Evolutionary conservation across 1,140 invertebrate genomes (phyloP).

Genomic region (Panagrolaimus sp.): DNA sequence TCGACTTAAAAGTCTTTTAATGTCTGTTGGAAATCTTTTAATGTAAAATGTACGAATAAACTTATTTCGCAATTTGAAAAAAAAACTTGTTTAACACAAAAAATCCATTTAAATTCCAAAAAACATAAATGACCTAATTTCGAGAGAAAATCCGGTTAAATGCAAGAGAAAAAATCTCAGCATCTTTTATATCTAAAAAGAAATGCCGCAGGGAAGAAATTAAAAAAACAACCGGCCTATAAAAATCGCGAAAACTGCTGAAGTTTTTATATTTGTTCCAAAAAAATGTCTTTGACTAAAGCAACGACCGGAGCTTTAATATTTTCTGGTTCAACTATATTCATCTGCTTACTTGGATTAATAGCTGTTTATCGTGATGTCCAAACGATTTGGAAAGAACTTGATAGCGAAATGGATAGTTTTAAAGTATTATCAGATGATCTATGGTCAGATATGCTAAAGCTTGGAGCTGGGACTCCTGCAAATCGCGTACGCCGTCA

Average conservation of each 20-base stretch:
- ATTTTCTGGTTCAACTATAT: slow-evolving; percentile 4
- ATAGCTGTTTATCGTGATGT: slow-evolving; percentile 19
- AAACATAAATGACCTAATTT: slow-evolving; percentile 7
- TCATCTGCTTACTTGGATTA: slow-evolving; percentile 16
- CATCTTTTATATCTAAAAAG: background rate
- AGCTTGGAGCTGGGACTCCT: slow-evolving; percentile 35
- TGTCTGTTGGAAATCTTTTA: background rate
- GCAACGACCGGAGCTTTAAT: slow-evolving; percentile 16
- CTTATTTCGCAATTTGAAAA: slow-evolving; percentile 4
- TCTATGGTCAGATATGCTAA: slow-evolving; percentile 44
- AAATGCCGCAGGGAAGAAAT: background rate
- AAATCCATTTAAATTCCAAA: background rate
- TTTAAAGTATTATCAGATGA: slow-evolving; percentile 37
- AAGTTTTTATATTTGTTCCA: background rate
- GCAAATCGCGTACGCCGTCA: slow-evolving; percentile 44
- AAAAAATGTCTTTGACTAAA: slow-evolving; percentile 42
- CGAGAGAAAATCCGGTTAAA: too few relatives aligned
- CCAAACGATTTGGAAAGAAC: slow-evolving; percentile 16
- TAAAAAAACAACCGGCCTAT: background rate
- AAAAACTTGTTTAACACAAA: slow-evolving; percentile 2
- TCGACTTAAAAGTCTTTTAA: background rate
- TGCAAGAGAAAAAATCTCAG: too few relatives aligned
- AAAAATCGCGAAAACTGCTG: background rate
- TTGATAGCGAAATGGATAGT: slow-evolving; percentile 19
- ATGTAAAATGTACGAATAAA: background rate